Percentiles rank a stretch among this genome's conserved stretches.
Conservation (phyloP, 1,140 invertebrate species). For the Gerris buenoi region DNA sequence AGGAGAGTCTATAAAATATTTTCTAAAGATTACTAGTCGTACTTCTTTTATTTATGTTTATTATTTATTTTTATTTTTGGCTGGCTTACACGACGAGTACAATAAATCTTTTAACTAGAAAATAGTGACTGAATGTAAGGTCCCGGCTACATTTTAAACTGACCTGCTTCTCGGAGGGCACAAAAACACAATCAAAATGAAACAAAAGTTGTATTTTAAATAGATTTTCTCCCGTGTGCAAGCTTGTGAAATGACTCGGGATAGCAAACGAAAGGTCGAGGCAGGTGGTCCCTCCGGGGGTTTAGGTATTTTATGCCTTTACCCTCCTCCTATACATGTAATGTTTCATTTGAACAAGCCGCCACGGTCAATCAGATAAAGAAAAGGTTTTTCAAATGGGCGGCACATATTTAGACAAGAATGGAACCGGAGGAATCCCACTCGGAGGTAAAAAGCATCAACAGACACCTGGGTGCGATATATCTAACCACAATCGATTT, state of each 20-base stretch:
- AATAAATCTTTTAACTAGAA: no score
- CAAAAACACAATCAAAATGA: no score
- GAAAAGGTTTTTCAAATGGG: background rate
- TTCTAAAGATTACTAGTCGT: no score
- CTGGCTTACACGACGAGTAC: no score
- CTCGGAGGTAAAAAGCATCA: background rate
- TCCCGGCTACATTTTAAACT: no score
- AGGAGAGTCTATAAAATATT: no score
- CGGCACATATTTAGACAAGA: background rate
- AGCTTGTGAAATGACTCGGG: background rate
- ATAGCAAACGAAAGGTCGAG: background rate
- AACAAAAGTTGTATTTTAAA: no score
- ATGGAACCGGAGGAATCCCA: background rate
- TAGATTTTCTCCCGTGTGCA: background rate
- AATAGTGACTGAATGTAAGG: no score
- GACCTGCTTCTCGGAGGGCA: no score
- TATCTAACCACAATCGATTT: background rate
- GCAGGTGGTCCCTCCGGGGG: background rate
- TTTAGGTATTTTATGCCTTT: background rate
- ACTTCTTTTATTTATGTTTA: no score
- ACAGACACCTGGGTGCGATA: background rate
- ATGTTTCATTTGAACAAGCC: background rate
- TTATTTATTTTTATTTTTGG: no score
- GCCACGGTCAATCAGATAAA: background rate
- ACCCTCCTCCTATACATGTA: background rate